Conservation (phyloP, 2,888 invertebrate species). For the Lysandra bellargus region DNA sequence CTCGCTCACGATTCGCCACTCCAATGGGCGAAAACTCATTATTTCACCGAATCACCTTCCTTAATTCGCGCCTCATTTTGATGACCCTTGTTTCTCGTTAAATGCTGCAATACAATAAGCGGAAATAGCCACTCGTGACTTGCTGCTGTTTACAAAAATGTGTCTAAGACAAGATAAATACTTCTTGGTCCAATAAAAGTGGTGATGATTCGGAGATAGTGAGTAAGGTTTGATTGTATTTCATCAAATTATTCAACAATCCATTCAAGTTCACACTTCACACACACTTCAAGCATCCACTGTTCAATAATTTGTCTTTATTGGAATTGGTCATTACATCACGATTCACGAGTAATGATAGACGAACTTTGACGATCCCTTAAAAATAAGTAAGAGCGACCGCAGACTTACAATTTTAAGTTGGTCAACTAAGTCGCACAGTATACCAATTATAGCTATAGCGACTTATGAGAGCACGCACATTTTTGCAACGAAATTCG, state of each 20-base stretch:
- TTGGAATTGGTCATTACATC: too few relatives aligned
- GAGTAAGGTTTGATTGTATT: neutral
- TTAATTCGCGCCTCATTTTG: constrained; percentile 50
- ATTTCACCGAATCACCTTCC: constrained; percentile 44
- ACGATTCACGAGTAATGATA: too few relatives aligned
- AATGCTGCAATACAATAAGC: constrained; percentile 36
- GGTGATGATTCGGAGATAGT: neutral
- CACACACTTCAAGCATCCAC: too few relatives aligned
- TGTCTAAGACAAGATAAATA: neutral
- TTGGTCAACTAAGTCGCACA: too few relatives aligned
- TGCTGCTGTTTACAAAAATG: neutral
- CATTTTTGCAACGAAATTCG: too few relatives aligned
- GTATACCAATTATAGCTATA: too few relatives aligned
- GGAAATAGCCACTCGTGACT: neutral
- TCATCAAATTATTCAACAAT: neutral
- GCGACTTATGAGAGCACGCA: too few relatives aligned
- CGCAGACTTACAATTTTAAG: too few relatives aligned
- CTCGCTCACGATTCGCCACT: constrained; percentile 40
- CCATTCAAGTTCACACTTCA: too few relatives aligned
- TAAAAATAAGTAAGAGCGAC: too few relatives aligned
- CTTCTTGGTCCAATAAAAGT: neutral
- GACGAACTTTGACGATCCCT: too few relatives aligned
- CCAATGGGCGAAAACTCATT: constrained; percentile 41
- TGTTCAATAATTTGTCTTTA: too few relatives aligned
- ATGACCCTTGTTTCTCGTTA: constrained; percentile 49